phyloP scores from a whole-genome alignment of 2,888 invertebrate genomes.

The Xanthia togata region DNA sequence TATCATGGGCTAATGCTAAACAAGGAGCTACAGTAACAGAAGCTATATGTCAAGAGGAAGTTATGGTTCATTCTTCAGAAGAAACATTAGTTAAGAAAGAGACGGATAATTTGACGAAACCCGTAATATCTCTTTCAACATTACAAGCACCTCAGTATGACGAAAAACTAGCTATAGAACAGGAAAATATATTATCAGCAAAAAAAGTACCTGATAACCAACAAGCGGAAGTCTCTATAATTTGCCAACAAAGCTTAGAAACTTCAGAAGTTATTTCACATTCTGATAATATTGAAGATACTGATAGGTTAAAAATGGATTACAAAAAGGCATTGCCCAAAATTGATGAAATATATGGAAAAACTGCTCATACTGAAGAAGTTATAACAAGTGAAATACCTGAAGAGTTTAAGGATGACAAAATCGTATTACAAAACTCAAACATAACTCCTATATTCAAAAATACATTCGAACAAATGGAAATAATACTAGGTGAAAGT shows the following conservation, averaged over 20 bases:
- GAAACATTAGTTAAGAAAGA: conserved; percentile 74
- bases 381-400: conserved; percentile 78
- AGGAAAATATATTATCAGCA: conserved; percentile 87
- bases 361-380: conserved; percentile 82
- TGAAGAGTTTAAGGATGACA: conserved; percentile 75
- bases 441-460: conserved; percentile 79
- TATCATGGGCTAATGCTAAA: conserved; percentile 78
- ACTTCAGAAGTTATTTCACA: conserved; percentile 90
- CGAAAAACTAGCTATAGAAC: conserved; percentile 90
- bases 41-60: conserved; percentile 90
- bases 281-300: conserved; percentile 87
- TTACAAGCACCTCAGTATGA: conserved; percentile 90
- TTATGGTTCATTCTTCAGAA: conserved; percentile 87
- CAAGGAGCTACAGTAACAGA: conserved; percentile 87
- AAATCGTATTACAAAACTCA: conserved; percentile 70
- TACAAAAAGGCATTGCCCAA: conserved; percentile 78
- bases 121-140: conserved; percentile 83
- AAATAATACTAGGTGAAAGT: conserved; percentile 87
- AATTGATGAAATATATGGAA: conserved; percentile 85
- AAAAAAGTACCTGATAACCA: conserved; percentile 82
- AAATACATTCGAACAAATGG: conserved; percentile 86
- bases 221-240: conserved; percentile 82
- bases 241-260: conserved; percentile 87
- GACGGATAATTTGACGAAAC: conserved; percentile 79
- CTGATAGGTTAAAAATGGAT: conserved; percentile 79